These are phyloP conservation scores for Streptopelia turtur DNA, from an alignment of 2,797 vertebrate species.

Conservation along the genomic window DNA sequence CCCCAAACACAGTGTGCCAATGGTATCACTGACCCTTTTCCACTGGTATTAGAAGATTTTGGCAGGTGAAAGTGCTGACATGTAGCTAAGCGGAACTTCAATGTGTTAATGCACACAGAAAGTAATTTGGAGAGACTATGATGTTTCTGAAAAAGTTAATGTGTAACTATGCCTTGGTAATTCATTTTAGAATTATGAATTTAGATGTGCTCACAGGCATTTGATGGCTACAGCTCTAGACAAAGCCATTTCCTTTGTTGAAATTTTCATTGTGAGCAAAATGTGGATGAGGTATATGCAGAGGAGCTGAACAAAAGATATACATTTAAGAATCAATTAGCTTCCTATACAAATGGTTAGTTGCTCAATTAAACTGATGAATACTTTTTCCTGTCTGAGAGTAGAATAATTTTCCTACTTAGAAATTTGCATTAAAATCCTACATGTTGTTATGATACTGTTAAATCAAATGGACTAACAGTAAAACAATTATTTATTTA, in stretches of 20 bases:
- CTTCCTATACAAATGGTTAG: neutral
- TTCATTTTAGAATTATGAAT: neutral
- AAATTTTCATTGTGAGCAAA: neutral
- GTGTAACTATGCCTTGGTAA: neutral
- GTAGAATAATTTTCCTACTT: neutral
- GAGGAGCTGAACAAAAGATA: neutral
- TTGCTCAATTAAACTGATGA: neutral
- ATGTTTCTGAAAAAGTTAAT: neutral
- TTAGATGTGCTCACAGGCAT: neutral
- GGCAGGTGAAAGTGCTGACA: neutral
- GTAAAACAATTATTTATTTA: neutral
- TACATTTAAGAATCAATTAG: neutral
- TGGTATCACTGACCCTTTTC: neutral
- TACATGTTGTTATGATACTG: neutral
- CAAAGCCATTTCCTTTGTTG: neutral
- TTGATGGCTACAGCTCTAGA: neutral
- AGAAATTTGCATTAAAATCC: neutral
- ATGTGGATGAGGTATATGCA: neutral
- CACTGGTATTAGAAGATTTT: neutral
- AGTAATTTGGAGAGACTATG: neutral
- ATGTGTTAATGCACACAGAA: accelerated
- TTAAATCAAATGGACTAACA: neutral
- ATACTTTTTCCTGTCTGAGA: neutral
- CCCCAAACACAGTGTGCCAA: neutral
- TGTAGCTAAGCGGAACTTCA: neutral